Base-by-base conservation (phyloP, 2,888 invertebrate species). In the Pandemis cinnamomeana region DNA sequence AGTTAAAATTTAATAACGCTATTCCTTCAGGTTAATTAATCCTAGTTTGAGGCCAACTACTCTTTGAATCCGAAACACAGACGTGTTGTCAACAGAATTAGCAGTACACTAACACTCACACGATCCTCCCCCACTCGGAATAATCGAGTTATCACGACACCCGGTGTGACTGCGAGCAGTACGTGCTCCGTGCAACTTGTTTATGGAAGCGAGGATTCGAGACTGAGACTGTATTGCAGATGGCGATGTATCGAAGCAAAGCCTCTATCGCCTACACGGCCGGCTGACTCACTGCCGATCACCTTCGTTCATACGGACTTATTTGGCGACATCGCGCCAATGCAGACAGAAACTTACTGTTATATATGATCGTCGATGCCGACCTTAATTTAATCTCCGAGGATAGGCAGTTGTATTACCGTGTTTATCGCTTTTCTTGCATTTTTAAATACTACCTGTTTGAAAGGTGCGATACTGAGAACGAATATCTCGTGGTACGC, bases 301-400 rank as follows among this genome's bases (percentile, higher is more conserved):
- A 92, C 93, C 93, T 94, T 93, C 92, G 87, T 81, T 80, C 83
- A 85, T 88, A 90, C 89, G 91, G 91, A 93, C 93, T 87, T 94
- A 94, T 94, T 94, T 93, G 93, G 93, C 82, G 90, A 91, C 89
- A 89, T 86, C 90, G 86, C 80, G 85, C 84, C 86, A 87, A 88
- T 89, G 87, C 89, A 89, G 83, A 82, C 80, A 82, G 85, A 86
- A 86, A 77, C 80, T 76, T 67, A 84, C 84, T 82, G 77, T 82
- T 81, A 81, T n/a, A n/a, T n/a, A n/a, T 79, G 80, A 83, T 80
- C 80, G 83, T 80, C 83, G 80, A 69, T 67, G 67, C 51, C 71
- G 67, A 71, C 74, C 74, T 74, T 70, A 66, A 63, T 46, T 51
- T 71, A 61, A 71, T 71, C 66, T 55, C 74, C 73, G n/a, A 73